These are phyloP conservation scores for Apamea sordens DNA, from an alignment of 2,888 invertebrate species.

Conservation along the genomic window DNA sequence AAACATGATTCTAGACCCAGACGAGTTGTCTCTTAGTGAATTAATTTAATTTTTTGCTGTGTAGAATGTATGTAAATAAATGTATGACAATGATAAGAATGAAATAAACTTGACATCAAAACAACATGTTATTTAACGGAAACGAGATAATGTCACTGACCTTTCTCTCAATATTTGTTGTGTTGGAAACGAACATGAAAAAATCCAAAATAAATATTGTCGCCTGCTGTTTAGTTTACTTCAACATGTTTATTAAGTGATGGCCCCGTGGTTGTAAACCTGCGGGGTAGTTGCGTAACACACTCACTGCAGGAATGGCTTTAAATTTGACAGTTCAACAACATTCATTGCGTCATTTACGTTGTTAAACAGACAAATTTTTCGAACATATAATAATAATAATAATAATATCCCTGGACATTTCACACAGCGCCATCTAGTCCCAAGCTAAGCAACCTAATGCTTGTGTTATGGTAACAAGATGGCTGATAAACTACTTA, in stretches of 20 bases:
- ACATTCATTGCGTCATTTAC: neutral
- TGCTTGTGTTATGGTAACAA: no score
- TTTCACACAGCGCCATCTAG: no score
- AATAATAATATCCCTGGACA: no score
- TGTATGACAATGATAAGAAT: neutral
- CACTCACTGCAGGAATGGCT: neutral
- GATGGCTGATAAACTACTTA: no score
- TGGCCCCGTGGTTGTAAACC: neutral
- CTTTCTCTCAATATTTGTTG: slow-evolving; percentile 14
- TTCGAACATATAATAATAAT: no score
- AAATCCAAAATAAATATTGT: slow-evolving; percentile 18
- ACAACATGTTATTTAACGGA: slow-evolving; percentile 13
- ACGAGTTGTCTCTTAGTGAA: neutral
- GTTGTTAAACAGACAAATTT: no score
- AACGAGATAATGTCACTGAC: slow-evolving; percentile 18
- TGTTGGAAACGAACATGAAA: neutral
- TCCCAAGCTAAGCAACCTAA: no score
- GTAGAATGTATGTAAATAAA: neutral
- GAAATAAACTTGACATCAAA: slow-evolving; percentile 29
- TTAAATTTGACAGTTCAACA: neutral
- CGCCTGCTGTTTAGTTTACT: slow-evolving; percentile 13
- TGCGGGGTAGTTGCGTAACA: neutral
- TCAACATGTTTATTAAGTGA: neutral
- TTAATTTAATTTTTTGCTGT: neutral
- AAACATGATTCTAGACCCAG: neutral